phyloP scores from a whole-genome alignment of 2,888 invertebrate genomes.

The Acleris holmiana region DNA sequence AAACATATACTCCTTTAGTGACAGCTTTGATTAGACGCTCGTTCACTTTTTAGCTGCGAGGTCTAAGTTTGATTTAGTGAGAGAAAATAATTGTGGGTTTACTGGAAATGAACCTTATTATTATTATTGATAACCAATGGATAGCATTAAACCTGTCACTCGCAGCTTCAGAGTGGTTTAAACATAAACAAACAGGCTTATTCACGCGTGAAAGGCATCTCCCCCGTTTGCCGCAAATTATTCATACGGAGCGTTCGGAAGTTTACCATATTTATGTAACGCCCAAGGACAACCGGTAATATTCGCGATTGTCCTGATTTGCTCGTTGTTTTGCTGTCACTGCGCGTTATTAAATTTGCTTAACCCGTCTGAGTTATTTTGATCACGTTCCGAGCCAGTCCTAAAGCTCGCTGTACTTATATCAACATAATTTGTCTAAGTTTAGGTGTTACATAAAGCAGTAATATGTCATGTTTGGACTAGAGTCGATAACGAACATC shows the following conservation, averaged over 20 bases:
- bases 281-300: conserved; percentile 29
- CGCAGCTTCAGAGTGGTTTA: not conserved
- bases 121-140: not conserved
- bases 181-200: conserved; percentile 25
- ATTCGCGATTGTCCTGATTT: conserved; percentile 25
- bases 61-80: no score
- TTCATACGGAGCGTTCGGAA: conserved; percentile 26
- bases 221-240: conserved; percentile 22
- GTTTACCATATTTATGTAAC: conserved; percentile 31
- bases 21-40: no score
- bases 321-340: conserved; percentile 10
- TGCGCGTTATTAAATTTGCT: conserved; percentile 15
- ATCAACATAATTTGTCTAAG: not conserved
- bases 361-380: conserved; percentile 20
- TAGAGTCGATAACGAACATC: no score
- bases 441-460: not conserved
- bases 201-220: conserved; percentile 22
- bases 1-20: no score
- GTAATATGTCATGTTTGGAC: no score
- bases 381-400: not conserved
- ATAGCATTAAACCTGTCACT: not conserved
- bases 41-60: no score
- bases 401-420: not conserved
- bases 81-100: no score
- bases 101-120: no score